Conservation (phyloP, 2,797 vertebrate species). For the Eupleurogrammus muticus region DNA sequence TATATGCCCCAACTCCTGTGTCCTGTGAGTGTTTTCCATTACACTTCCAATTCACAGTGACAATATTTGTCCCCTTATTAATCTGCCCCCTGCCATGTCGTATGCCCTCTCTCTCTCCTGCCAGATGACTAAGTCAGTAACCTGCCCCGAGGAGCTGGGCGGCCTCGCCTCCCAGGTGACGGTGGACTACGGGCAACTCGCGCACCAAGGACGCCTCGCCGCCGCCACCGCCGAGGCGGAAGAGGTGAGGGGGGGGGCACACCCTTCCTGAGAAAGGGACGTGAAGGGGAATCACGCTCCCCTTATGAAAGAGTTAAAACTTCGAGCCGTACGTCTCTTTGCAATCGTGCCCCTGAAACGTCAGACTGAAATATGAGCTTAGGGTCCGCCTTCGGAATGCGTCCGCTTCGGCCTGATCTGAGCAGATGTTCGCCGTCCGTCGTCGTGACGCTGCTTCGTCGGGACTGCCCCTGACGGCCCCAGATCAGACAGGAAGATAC, state of each 20-base stretch:
- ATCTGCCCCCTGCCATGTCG: constrained; percentile 29
- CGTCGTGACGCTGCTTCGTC: constrained; percentile 42
- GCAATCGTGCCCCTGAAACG: constrained; percentile 27
- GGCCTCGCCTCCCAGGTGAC: constrained; percentile 98
- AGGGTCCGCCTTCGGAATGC: constrained; percentile 27
- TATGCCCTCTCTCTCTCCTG: constrained; percentile 18
- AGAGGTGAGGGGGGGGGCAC: constrained; percentile 88
- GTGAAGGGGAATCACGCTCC: neutral
- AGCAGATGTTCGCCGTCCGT: constrained; percentile 53
- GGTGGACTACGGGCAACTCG: constrained; percentile 95
- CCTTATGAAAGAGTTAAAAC: constrained; percentile 16
- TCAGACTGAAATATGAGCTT: constrained; percentile 44
- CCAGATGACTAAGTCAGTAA: constrained; percentile 99
- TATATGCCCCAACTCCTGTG: constrained; percentile 8
- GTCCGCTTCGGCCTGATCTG: constrained; percentile 43
- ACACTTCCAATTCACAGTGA: constrained; percentile 25
- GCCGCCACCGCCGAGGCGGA: constrained; percentile 95
- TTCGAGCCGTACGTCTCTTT: constrained; percentile 13
- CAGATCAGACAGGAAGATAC: constrained; percentile 58
- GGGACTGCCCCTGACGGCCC: constrained; percentile 35
- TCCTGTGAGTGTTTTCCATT: constrained; percentile 37
- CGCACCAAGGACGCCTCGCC: constrained; percentile 95
- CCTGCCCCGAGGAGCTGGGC: constrained; percentile 96
- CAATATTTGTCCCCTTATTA: constrained; percentile 42
- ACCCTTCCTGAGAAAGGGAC: constrained; percentile 1